These are phyloP conservation scores for Trogon surrucura DNA, from an alignment of 2,113 vertebrate species.

Conservation along the genomic window DNA sequence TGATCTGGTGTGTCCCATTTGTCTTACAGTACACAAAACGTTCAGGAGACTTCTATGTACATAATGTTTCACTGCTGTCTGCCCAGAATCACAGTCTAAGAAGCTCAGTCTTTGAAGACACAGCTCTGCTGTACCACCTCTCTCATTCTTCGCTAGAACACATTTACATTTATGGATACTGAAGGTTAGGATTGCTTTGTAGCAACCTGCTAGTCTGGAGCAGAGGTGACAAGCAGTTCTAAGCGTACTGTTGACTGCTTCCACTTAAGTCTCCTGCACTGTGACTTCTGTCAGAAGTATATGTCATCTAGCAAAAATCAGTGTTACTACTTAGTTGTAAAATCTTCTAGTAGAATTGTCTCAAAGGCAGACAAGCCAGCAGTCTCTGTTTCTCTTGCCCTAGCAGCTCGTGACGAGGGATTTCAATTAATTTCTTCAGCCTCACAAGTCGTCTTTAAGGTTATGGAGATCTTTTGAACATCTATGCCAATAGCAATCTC, in stretches of 20 bases:
- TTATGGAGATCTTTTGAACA: not conserved
- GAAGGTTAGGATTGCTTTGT: not conserved
- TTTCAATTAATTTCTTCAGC: not conserved
- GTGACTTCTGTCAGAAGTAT: not conserved
- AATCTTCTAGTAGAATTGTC: not conserved
- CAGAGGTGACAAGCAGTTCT: conserved; percentile 1
- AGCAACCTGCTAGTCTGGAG: not conserved
- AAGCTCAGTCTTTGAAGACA: not conserved
- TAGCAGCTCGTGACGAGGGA: not conserved
- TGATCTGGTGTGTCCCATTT: not conserved
- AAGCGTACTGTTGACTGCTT: not conserved
- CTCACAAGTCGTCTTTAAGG: not conserved
- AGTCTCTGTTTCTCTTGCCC: not conserved
- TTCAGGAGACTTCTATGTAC: not conserved
- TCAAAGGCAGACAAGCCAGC: not conserved
- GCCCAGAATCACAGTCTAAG: not conserved
- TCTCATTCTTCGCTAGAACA: not conserved
- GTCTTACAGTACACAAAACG: fast-evolving
- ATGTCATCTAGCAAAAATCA: not conserved
- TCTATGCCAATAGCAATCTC: not conserved
- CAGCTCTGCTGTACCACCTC: not conserved
- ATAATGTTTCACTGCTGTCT: not conserved
- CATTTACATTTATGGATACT: not conserved
- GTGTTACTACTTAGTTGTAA: not conserved
- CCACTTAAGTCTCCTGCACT: not conserved